phyloP scores from a whole-genome alignment of 2,113 vertebrate genomes.

The Diphyllodes magnificus region DNA sequence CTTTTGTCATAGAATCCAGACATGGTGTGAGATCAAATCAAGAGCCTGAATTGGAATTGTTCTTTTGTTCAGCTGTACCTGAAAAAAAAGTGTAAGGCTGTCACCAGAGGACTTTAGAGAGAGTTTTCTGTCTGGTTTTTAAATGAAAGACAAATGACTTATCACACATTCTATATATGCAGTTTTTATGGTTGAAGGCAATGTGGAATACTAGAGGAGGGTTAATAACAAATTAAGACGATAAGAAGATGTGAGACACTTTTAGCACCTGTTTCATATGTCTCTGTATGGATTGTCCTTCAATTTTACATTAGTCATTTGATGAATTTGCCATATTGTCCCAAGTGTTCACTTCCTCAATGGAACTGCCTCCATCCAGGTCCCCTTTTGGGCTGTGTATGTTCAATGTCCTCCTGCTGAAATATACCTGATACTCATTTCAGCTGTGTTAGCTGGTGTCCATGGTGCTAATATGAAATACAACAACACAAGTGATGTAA shows the following conservation, averaged over 20 bases:
- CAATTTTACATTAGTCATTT: background rate
- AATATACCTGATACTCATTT: background rate
- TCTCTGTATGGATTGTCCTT: background rate
- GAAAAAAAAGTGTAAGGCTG: background rate
- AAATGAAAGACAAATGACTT: background rate
- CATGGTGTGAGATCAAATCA: background rate
- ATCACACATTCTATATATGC: background rate
- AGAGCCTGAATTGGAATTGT: background rate
- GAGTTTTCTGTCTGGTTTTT: background rate
- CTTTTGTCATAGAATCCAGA: background rate
- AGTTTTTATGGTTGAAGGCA: background rate
- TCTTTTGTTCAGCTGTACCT: background rate
- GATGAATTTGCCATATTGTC: background rate
- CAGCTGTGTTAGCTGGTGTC: constrained; percentile 1
- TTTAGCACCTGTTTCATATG: background rate
- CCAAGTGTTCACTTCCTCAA: background rate
- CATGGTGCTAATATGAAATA: constrained; percentile 23
- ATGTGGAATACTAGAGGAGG: background rate
- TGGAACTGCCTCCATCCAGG: background rate
- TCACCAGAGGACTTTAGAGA: background rate
- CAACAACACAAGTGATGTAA: background rate
- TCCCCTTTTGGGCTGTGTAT: background rate
- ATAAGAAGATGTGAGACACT: background rate
- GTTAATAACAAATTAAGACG: background rate
- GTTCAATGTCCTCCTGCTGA: background rate